Percentiles rank a stretch among this genome's conserved stretches.
Conservation (phyloP, 2,113 vertebrate genomes). For the Caloenas nicobarica region DNA sequence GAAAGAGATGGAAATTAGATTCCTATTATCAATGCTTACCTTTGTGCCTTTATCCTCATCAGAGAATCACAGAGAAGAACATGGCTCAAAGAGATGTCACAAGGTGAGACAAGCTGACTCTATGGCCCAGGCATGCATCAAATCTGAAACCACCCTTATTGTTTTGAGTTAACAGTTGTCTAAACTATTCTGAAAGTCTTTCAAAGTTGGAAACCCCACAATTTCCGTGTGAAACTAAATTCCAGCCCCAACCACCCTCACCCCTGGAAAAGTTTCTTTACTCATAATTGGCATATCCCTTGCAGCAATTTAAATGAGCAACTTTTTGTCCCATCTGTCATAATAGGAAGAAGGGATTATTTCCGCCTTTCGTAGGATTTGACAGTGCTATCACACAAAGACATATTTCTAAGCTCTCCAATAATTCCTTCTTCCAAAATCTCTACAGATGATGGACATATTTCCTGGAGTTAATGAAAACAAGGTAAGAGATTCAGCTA, state of each 20-base stretch:
- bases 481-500: background rate
- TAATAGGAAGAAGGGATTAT: background rate
- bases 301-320: background rate
- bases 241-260: background rate
- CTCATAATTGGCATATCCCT: background rate
- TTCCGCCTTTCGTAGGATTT: background rate
- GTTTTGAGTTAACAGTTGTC: background rate
- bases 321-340: background rate
- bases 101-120: background rate
- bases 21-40: background rate
- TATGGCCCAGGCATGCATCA: background rate
- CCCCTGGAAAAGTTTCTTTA: background rate
- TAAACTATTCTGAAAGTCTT: background rate
- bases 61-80: background rate
- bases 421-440: background rate
- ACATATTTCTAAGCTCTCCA: background rate
- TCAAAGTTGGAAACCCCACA: background rate
- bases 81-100: background rate
- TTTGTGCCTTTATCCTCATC: background rate
- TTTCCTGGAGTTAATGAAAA: slow-evolving; percentile 8
- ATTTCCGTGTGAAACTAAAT: background rate
- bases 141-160: background rate
- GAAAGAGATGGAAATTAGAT: background rate
- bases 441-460: background rate
- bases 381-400: background rate